These are phyloP conservation scores for Bradypodion ventrale DNA, from an alignment of 2,797 vertebrate genomes.

Conservation along the genomic window DNA sequence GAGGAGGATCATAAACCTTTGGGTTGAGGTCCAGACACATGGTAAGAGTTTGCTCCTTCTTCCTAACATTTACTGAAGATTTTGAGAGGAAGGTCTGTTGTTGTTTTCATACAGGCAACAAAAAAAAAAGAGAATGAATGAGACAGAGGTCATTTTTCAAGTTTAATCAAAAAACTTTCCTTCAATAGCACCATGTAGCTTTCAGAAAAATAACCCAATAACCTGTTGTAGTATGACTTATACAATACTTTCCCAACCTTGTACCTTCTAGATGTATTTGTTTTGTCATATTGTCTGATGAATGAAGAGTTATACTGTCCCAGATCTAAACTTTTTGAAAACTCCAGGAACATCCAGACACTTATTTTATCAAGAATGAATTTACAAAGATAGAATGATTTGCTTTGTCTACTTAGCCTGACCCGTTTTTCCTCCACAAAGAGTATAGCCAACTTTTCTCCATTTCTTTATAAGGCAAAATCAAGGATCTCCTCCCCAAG, in stretches of 20 bases:
- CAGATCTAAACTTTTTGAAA: neutral
- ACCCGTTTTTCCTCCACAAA: neutral
- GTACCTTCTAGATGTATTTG: neutral
- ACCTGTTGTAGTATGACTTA: neutral
- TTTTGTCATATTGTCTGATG: neutral
- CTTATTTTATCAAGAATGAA: no score
- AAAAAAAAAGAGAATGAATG: neutral
- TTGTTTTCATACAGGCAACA: neutral
- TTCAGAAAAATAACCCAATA: neutral
- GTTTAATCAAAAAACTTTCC: neutral
- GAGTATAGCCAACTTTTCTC: no score
- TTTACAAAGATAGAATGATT: no score
- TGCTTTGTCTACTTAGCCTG: no score
- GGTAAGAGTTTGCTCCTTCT: neutral
- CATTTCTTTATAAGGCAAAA: conserved; percentile 78
- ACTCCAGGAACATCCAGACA: neutral
- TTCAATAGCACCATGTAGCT: neutral
- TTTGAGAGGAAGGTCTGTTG: neutral
- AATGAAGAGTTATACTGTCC: neutral
- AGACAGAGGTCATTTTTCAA: neutral
- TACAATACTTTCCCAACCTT: no score
- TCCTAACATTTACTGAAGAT: neutral
- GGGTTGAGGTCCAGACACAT: conserved; percentile 7
- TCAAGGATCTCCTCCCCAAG: conserved; percentile 82
- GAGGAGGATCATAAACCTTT: conserved; percentile 16